Base-by-base conservation (phyloP, 2,797 vertebrate species). In the Catostomus latipinnis region DNA sequence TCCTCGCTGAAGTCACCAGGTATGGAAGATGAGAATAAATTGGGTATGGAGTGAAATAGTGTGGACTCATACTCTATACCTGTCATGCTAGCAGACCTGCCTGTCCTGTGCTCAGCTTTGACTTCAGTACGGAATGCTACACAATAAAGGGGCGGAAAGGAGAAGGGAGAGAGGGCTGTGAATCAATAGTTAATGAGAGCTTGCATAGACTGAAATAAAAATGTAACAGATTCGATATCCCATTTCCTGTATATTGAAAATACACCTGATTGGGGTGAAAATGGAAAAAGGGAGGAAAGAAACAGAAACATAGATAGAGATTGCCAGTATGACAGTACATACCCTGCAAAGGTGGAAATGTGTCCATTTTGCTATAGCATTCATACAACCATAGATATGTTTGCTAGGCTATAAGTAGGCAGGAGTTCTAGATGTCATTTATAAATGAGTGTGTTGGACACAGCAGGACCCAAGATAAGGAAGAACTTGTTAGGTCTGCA, bases 41-140 rank as follows among this genome's bases (percentile, higher is more conserved):
- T 4, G 66, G 8, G 9, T 65, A 50, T 3, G 34, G 34, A 34
- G 34, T 34, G 34, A 13, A 49, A 71, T 5, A 54, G 16, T 56
- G 16, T 48, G 22, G 45, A 68, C 45, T 54, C 22, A 43, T 63
- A 6, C 46, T 80, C 45, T 66, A 66, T 92, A 94, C 94, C 94
- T 90, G 94, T 92, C 93, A 93, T 93, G 82, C 91, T 92, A 14
- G 92, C 87, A 65, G 92, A 91, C 71, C 94, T 91, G 83, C 94
- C 93, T 87, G 92, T 92, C 90, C 94, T 90, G 49, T 94, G 91
- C 80, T 95, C 93, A 63, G 93, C 92, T 85, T 91, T 92, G 90
- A 93, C 92, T 81, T 94, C 94, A 77, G 93, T 83, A 75, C 86
- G 91, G 87, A 95, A 93, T 0, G 93, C 94, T 95, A 76, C 34